phyloP scores from a whole-genome alignment of 2,888 invertebrate genomes.

The Zaprionus obscuricornis region DNA sequence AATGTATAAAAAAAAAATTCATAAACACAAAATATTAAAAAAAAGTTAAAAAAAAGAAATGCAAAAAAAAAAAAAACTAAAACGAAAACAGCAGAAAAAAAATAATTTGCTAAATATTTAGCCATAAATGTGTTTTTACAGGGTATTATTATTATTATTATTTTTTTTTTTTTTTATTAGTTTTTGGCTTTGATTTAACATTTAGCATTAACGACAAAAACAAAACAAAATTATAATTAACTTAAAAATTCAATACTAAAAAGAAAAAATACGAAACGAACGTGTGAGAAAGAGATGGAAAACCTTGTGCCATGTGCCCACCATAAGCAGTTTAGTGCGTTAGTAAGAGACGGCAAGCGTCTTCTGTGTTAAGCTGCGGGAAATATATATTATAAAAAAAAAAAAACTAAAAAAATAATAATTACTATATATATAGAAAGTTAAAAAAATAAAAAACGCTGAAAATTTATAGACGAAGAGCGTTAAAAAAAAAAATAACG shows the following conservation, averaged over 20 bases:
- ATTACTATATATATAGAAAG: conserved; percentile 25
- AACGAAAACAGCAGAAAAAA: neutral
- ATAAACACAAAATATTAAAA: conserved; percentile 11
- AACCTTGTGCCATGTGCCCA: conserved; percentile 71
- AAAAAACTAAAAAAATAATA: conserved; percentile 25
- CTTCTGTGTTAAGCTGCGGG: conserved; percentile 36
- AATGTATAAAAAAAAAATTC: conserved; percentile 34
- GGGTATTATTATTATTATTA: conserved; percentile 38
- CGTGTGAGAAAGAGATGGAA: conserved; percentile 18
- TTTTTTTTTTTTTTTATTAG: too few relatives aligned
- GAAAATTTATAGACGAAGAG: conserved; percentile 22
- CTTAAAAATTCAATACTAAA: conserved; percentile 3
- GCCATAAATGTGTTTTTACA: conserved; percentile 46
- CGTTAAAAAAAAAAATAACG: conserved; percentile 11
- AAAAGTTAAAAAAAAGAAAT: neutral
- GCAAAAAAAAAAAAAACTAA: too few relatives aligned
- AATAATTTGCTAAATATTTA: conserved; percentile 16
- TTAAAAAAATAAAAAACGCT: conserved; percentile 10
- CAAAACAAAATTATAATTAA: conserved; percentile 23
- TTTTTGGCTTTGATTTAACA: conserved; percentile 23
- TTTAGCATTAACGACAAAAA: conserved; percentile 13
- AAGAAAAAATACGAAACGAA: conserved; percentile 2
- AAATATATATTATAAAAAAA: conserved; percentile 18
- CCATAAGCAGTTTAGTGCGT: too few relatives aligned
- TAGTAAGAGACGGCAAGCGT: neutral